Base-by-base conservation (phyloP, 2,797 vertebrate species). In the Heterohyrax brucei region DNA sequence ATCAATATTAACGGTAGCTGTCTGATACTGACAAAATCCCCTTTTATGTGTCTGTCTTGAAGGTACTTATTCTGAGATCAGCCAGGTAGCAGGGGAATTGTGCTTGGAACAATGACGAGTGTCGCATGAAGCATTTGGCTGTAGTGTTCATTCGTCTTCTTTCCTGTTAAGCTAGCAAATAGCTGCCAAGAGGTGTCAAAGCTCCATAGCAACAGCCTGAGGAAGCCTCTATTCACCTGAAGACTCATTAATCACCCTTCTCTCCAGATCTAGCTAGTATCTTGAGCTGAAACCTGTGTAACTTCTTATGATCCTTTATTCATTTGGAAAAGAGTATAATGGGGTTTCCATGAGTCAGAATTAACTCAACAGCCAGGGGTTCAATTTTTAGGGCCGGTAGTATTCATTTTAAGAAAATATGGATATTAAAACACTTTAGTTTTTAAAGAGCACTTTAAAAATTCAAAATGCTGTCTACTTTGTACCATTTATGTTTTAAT, bases 191-290 rank as follows among this genome's bases (percentile, higher is more conserved):
- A 28, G 0, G 59, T 94, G 89, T 98, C 92, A 94, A 81, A 98
- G 96, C 95, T 88, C 97, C 98, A 97, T 93, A 93, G 97, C 95
- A 97, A 97, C 97, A 96, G 92, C 82, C 91, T 50, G 33, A 91
- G 95, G 87, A 33, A 95, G 91, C 95, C 96, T 98, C 97, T 98
- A 85, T 96, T 97, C 92, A 95, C 39, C 86, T 79, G 59, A 96
- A 95, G 59, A 89, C 88, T 78, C 89, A 97, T 98, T 98, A 96
- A 93, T 97, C 94, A 97, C 89, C 50, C 33, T 59, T 18, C 77
- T 68, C 44, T 93, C 72, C 78, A 64, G 62, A 83, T 92, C 87
- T 80, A 82, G 19, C 46, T 70, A 50, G 22, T 76, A 46, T 85
- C 28, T 77, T 81, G 16, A 81, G 18, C 72, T 73, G 24, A 81